Evolutionary conservation across 2,113 vertebrate genomes (phyloP), one percentile per base, ranked within the genome.

Genomic region (Solenodon paradoxus): DNA sequence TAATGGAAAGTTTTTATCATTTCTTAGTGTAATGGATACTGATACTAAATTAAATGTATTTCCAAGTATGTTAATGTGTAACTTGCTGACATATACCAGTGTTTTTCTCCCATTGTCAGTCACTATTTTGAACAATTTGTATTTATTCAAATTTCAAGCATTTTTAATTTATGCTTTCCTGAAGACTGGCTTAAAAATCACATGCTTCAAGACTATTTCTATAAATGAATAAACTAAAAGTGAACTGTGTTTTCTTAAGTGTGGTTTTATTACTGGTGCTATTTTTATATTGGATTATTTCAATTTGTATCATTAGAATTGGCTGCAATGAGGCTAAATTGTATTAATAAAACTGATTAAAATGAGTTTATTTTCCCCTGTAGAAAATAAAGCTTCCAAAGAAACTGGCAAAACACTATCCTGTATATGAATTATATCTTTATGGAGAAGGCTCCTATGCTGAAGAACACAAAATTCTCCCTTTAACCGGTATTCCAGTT

Each of bases 401-500:
- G 49, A 99, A 99, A 69, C 98, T 99, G 96, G 97, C 98, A 68
- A 98, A 98, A 79, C 98, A 98, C 72, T 99, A 99, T 95, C 99
- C 99, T 8, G 98, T 98, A 0, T 99, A 99, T 53, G 99, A 99
- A 28, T 98, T 99, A 3, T 99, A 99, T 97, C 99, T 99, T 80
- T 99, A 99, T 22, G 99, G 99, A 55, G 99, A 99, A 97, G 99
- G 99, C 5, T 93, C 85, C 13, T 99, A 99, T 2, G 99, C 99
- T 3, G 98, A 99, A 98, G 99, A 99, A 97, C 99, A 99, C 93
- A 98, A 98, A 71, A 97, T 98, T 13, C 99, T 99, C 61, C 98
- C 99, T 26, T 97, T 99, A 93, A 99, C 98, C 3, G 99, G 99
- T 8, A 99, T 99, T 96, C 99, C 99, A 35, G 99, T 99, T 92